Evolutionary conservation across 2,113 vertebrate genomes (phyloP).

Genomic region (Phoxinus phoxinus): DNA sequence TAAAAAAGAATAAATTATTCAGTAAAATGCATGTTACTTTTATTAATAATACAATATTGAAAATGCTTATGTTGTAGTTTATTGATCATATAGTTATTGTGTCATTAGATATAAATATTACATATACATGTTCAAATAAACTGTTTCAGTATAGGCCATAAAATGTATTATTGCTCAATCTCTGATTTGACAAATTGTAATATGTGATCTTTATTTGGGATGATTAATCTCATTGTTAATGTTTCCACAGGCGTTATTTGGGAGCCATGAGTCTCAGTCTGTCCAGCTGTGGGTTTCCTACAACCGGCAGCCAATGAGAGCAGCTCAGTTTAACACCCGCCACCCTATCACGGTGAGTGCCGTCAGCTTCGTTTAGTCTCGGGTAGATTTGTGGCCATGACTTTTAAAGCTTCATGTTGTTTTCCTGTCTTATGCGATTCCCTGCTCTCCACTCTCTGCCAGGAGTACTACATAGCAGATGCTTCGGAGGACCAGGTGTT

Average conservation of each 20-base stretch:
- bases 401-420: background rate
- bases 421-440: background rate
- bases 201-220: constrained; percentile 32
- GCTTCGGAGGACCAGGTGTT: constrained; percentile 98
- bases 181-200: background rate
- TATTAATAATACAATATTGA: background rate
- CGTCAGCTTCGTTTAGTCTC: background rate
- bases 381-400: background rate
- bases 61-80: background rate
- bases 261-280: constrained; percentile 77
- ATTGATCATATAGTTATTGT: background rate
- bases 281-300: constrained; percentile 98
- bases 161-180: background rate
- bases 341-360: constrained; percentile 91
- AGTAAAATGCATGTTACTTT: background rate
- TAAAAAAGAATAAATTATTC: background rate
- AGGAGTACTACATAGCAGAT: constrained; percentile 96
- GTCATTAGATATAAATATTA: background rate
- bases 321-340: constrained; percentile 91
- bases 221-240: constrained; percentile 22
- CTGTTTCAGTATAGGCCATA: background rate
- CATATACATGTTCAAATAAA: background rate
- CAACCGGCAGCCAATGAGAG: constrained; percentile 93
- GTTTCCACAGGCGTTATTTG: constrained; percentile 78
- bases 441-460: constrained; percentile 42